Evolutionary conservation across 2,113 vertebrate genomes (phyloP).

Genomic region (Glareola pratincola): DNA sequence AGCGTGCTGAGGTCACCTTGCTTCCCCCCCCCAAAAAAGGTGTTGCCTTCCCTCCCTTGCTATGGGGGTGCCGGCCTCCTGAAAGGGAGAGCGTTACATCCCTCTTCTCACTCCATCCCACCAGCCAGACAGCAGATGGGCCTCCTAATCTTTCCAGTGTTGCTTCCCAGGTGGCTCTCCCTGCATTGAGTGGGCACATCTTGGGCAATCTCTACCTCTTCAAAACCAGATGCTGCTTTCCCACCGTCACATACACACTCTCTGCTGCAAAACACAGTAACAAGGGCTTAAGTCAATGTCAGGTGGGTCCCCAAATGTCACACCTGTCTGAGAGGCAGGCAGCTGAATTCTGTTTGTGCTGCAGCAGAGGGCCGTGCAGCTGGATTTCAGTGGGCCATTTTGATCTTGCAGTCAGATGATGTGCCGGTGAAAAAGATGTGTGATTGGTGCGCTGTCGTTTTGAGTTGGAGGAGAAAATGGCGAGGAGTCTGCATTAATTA

Average conservation of each 20-base stretch:
- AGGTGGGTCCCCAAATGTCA: background rate
- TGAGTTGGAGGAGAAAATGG: slow-evolving; percentile 4
- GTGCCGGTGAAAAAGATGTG: background rate
- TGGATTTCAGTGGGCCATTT: background rate
- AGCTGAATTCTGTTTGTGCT: background rate
- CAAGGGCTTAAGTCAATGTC: background rate
- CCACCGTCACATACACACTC: background rate
- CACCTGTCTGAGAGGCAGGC: background rate
- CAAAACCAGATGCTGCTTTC: background rate
- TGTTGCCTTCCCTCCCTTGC: background rate
- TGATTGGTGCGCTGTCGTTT: background rate
- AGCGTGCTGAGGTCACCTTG: background rate
- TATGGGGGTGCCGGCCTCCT: background rate
- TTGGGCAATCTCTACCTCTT: background rate
- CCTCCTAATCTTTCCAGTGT: background rate
- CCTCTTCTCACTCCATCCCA: background rate
- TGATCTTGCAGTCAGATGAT: fast-evolving
- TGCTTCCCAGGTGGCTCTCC: background rate
- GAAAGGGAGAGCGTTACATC: background rate
- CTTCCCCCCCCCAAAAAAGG: background rate
- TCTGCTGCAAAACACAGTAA: background rate
- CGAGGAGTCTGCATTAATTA: background rate
- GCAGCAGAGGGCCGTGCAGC: background rate
- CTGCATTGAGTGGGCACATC: background rate
- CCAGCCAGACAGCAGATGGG: background rate